Evolutionary conservation across 2,113 vertebrate genomes (phyloP).

Genomic region (Anhinga anhinga): DNA sequence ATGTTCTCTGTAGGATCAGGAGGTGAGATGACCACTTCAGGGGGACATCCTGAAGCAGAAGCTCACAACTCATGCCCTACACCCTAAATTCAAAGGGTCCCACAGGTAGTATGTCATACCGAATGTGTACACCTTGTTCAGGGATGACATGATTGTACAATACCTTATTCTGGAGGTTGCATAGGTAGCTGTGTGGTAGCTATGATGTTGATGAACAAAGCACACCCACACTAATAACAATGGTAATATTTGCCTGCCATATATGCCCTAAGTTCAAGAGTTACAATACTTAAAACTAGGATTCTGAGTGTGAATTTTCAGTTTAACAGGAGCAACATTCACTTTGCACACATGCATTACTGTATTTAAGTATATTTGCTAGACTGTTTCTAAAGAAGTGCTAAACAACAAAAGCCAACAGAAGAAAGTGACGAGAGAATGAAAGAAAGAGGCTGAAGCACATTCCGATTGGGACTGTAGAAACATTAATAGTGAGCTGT

Average conservation of each 20-base stretch:
- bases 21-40: neutral
- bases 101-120: neutral
- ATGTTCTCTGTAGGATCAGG: neutral
- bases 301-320: neutral
- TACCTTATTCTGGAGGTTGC: neutral
- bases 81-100: neutral
- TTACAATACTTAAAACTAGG: neutral
- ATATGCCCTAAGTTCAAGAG: neutral
- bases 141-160: neutral
- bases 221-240: neutral
- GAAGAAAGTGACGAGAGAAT: neutral
- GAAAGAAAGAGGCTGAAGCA: neutral
- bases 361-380: neutral
- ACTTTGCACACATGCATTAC: neutral
- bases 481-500: neutral
- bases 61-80: neutral
- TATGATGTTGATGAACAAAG: neutral
- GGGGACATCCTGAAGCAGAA: neutral
- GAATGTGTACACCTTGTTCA: accelerated
- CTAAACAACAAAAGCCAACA: neutral
- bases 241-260: neutral
- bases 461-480: neutral
- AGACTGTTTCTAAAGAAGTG: neutral
- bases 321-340: neutral
- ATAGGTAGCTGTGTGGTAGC: neutral